These are phyloP conservation scores for Emys orbicularis DNA, from an alignment of 2,797 vertebrate species.

Conservation along the genomic window DNA sequence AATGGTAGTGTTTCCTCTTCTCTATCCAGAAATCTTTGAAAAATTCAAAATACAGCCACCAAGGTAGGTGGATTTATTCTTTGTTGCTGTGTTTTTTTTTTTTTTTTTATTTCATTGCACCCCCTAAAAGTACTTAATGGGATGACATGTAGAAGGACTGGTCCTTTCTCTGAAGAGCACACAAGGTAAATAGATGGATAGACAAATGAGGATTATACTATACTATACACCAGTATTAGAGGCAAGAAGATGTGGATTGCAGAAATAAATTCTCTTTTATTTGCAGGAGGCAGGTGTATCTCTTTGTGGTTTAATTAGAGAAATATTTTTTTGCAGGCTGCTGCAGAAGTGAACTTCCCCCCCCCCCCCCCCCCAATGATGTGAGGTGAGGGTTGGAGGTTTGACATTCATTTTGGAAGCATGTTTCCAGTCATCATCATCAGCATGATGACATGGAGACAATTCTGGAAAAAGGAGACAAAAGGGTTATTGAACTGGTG, in stretches of 20 bases:
- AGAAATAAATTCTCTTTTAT: not conserved
- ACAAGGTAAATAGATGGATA: not conserved
- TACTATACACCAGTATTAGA: not conserved
- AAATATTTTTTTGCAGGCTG: not conserved
- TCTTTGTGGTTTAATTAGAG: not conserved
- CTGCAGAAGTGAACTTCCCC: not conserved
- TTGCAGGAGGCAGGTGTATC: not conserved
- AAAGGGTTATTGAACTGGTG: not conserved
- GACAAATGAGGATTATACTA: not conserved
- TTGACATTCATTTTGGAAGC: not conserved
- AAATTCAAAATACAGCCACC: conserved; percentile 99
- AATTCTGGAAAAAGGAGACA: not conserved
- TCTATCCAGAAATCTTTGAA: conserved; percentile 98
- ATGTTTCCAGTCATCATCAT: not conserved
- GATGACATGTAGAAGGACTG: not conserved
- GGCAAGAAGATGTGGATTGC: not conserved
- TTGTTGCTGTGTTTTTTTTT: not conserved
- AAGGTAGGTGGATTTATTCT: conserved; percentile 84
- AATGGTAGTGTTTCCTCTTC: conserved; percentile 98
- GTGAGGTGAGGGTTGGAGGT: not conserved
- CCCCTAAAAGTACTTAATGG: not conserved
- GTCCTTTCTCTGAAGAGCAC: not conserved
- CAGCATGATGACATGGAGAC: not conserved
- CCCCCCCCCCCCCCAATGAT: no score
- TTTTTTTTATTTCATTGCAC: not conserved